Conservation (phyloP, 2,888 invertebrate genomes). For the Rhaphigaster nebulosa region DNA sequence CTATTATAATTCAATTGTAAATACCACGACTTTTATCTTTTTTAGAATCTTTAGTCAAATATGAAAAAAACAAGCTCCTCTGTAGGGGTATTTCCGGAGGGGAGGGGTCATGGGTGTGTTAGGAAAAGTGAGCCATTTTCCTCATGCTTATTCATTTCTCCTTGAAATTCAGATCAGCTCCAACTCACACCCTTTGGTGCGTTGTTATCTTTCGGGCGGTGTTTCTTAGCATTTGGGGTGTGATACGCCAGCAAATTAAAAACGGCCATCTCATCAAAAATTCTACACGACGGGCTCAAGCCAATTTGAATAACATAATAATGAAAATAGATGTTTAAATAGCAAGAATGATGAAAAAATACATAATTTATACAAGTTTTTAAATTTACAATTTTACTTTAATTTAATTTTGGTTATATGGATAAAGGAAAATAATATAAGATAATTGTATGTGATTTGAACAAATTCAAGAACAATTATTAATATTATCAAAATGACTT, state of each 20-base stretch:
- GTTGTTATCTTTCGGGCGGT: neutral
- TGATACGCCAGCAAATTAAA: neutral
- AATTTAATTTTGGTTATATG: no score
- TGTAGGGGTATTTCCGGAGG: neutral
- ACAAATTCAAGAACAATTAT: no score
- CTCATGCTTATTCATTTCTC: slow-evolving; percentile 14
- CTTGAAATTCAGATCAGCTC: slow-evolving; percentile 14
- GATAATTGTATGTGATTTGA: no score
- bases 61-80: neutral
- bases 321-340: no score
- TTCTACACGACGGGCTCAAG: neutral
- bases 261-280: neutral
- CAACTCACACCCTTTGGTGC: neutral
- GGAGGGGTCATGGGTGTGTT: neutral
- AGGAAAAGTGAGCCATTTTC: neutral
- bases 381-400: no score
- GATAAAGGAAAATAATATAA: no score
- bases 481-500: no score
- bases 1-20: no score
- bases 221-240: neutral
- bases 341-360: no score
- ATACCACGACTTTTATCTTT: no score
- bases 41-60: neutral
- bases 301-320: neutral
- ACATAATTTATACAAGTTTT: no score